These are phyloP conservation scores for Cataglyphis altisquamis DNA, from an alignment of 2,888 invertebrate species.

Conservation along the genomic window DNA sequence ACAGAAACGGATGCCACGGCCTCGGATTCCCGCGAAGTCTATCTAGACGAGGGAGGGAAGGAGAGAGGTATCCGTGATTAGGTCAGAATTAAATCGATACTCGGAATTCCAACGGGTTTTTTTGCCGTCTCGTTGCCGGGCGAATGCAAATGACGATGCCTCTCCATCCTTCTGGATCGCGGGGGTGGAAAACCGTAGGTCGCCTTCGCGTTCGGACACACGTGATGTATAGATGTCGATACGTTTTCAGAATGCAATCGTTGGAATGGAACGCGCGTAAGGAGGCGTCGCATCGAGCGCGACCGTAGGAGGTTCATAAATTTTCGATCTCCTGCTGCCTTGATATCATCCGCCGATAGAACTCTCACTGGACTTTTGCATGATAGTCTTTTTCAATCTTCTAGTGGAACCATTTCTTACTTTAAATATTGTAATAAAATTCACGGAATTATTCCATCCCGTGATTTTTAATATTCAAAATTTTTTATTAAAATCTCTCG, in stretches of 20 bases:
- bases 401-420: background rate
- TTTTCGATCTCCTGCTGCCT: slow-evolving; percentile 29
- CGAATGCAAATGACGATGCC: slow-evolving; percentile 45
- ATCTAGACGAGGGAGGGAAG: background rate
- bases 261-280: slow-evolving; percentile 75
- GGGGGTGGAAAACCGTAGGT: slow-evolving; percentile 44
- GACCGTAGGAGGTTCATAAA: slow-evolving; percentile 33
- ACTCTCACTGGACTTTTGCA: slow-evolving; percentile 21
- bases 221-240: slow-evolving; percentile 61
- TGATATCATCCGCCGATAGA: slow-evolving; percentile 29
- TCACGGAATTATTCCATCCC: background rate
- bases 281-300: slow-evolving; percentile 49
- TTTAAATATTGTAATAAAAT: background rate
- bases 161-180: slow-evolving; percentile 7
- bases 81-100: slow-evolving; percentile 53
- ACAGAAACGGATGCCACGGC: slow-evolving; percentile 42
- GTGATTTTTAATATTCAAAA: background rate
- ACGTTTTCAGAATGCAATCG: slow-evolving; percentile 70
- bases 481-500: background rate
- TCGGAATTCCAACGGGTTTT: slow-evolving; percentile 62
- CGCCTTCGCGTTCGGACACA: slow-evolving; percentile 29
- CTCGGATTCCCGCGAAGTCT: background rate
- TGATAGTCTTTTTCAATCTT: slow-evolving; percentile 22
- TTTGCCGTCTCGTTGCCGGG: slow-evolving; percentile 43
- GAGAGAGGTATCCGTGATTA: slow-evolving; percentile 53